Base-by-base conservation (phyloP, 2,888 invertebrate genomes). In the Gonocerus acuteangulatus region DNA sequence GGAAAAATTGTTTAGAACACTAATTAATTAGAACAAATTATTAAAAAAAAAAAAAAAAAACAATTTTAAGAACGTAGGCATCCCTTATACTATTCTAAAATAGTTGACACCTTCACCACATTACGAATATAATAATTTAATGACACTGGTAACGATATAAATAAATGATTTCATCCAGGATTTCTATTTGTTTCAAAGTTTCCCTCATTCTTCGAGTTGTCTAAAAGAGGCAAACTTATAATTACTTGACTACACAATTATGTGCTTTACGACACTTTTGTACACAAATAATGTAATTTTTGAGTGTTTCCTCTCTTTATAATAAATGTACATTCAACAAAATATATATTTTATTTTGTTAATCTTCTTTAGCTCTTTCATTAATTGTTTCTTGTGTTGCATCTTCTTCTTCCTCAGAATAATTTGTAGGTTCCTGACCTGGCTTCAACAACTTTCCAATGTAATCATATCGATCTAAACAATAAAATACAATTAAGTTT, bases 371-470 rank as follows among this genome's bases (percentile, higher is more conserved):
- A 39, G 60, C 39, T 60, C 60, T 62, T 18, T 60, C 49, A 48
- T 18, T 32, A 27, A 52, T 27, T 22, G 42, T 54, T 23, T 62
- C 75, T 74, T 32, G 60, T 16, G 45, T 32, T 6, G 72, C 65
- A 69, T 78, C 78, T 70, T 82, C 82, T 69, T 95, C 93, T 70
- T 93, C 93, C 71, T 95, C 94, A 0, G 92, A 89, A 75, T 95
- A 95, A 73, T 86, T 90, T 63, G 85, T 85, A 1, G 92, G 89
- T 71, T 87, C 84, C 71, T 96, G 95, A 11, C 94, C 95, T 1
- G 93, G 93, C 72, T 87, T 92, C 72, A 96, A 76, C 58, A 96
- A 77, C 71, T 86, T 85, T 15, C 96, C 96, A 36, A 96, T 90
- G 66, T 87, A 83, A 42, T 90, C 89, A 75, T 96, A 96, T 75